These are phyloP conservation scores for Sorex fumeus DNA, from an alignment of 2,113 vertebrate species.

Conservation along the genomic window DNA sequence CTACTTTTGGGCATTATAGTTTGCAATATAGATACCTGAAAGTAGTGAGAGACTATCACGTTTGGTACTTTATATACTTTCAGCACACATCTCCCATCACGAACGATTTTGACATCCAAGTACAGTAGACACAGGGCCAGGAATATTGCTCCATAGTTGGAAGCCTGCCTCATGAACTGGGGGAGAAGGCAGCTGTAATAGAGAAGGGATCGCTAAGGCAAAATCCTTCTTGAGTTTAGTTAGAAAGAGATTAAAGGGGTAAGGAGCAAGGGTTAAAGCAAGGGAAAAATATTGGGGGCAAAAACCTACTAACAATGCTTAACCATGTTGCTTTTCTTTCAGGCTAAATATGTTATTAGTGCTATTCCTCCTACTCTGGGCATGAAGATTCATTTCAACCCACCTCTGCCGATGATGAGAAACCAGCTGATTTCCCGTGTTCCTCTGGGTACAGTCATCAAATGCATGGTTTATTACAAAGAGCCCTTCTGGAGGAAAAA, in stretches of 20 bases:
- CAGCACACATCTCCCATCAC: no score
- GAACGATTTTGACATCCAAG: no score
- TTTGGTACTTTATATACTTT: no score
- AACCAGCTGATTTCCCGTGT: slow-evolving; percentile 96
- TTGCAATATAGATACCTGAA: no score
- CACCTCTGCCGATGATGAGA: slow-evolving; percentile 94
- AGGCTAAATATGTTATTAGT: slow-evolving; percentile 95
- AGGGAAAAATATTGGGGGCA: not conserved
- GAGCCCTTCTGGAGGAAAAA: slow-evolving; percentile 98
- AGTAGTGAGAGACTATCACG: no score
- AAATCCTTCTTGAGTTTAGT: not conserved
- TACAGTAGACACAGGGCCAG: no score
- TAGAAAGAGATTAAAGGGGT: slow-evolving; percentile 28
- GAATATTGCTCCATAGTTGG: no score
- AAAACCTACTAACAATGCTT: not conserved
- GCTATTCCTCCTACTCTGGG: slow-evolving; percentile 94
- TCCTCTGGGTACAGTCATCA: slow-evolving; percentile 98
- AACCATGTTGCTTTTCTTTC: slow-evolving; percentile 72
- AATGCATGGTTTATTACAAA: slow-evolving; percentile 98
- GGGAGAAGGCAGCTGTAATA: no score
- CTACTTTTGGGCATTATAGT: no score
- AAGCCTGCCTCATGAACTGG: no score
- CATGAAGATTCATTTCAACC: slow-evolving; percentile 96
- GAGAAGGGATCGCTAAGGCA: not conserved
- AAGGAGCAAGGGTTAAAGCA: not conserved